Conservation (phyloP, 2,797 vertebrate species). For the Odontamblyopus rebecca region DNA sequence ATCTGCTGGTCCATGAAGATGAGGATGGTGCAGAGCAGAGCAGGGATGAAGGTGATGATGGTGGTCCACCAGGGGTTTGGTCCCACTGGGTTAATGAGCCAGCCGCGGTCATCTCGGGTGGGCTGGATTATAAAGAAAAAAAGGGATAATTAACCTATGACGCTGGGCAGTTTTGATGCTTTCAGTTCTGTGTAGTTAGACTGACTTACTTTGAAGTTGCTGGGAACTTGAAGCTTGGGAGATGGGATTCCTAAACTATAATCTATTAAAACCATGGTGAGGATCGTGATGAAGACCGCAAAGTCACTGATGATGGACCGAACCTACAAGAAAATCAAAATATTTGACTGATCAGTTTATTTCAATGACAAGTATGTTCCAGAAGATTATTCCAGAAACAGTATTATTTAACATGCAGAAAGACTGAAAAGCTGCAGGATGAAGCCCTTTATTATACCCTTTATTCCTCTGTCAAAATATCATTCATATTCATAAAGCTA, state of each 20-base stretch:
- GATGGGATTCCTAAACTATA: slow-evolving; percentile 93
- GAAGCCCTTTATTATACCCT: too few species aligned
- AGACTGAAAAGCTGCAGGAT: too few species aligned
- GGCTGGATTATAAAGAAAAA: slow-evolving; percentile 75
- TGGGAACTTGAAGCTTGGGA: slow-evolving; percentile 95
- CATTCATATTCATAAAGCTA: too few species aligned
- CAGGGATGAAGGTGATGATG: slow-evolving; percentile 87
- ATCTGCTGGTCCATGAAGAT: slow-evolving; percentile 99
- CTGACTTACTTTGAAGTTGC: slow-evolving; percentile 90
- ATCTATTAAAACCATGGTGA: slow-evolving; percentile 92
- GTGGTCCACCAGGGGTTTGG: slow-evolving; percentile 99
- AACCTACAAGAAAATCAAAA: slow-evolving; percentile 71
- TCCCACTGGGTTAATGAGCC: slow-evolving; percentile 92
- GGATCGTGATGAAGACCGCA: slow-evolving; percentile 96
- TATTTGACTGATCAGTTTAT: too few species aligned
- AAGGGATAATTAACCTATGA: too few species aligned
- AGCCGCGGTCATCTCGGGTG: slow-evolving; percentile 96
- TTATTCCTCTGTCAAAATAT: too few species aligned
- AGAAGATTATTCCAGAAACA: too few species aligned
- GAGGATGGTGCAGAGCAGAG: slow-evolving; percentile 96
- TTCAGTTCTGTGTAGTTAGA: neutral
- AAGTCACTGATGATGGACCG: slow-evolving; percentile 96
- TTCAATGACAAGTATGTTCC: too few species aligned
- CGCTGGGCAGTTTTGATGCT: neutral
- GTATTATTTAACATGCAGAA: too few species aligned